Evolutionary conservation across 2,113 vertebrate species (phyloP).

Genomic region (Hiodon alosoides): DNA sequence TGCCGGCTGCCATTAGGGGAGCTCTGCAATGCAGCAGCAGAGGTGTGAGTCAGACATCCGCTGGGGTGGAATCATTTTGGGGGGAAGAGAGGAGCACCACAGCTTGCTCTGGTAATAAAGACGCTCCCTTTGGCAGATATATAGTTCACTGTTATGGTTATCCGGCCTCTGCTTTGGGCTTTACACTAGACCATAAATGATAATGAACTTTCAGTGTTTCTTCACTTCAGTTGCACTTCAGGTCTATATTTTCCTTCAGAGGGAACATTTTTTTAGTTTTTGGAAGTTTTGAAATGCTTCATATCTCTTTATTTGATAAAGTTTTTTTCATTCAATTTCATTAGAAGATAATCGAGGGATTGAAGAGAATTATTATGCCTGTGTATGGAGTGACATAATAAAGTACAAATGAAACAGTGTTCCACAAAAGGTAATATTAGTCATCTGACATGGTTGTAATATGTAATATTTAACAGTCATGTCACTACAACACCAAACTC

Average conservation of each 20-base stretch:
- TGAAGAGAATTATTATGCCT: background rate
- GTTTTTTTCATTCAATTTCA: background rate
- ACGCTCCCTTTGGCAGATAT: background rate
- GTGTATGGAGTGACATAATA: background rate
- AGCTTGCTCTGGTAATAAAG: background rate
- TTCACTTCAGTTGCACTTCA: background rate
- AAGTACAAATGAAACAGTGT: no score
- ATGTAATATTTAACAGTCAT: no score
- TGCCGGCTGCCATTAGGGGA: conserved; percentile 44
- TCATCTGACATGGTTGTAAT: no score
- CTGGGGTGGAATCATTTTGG: conserved; percentile 3
- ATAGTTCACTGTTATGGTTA: background rate
- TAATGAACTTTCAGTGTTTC: background rate
- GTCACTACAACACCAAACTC: no score
- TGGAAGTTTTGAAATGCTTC: background rate
- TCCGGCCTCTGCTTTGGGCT: background rate
- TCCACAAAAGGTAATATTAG: no score
- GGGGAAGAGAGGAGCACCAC: background rate
- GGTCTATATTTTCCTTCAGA: background rate
- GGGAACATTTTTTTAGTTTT: background rate
- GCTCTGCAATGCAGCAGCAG: conserved; percentile 65
- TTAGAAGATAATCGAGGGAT: background rate
- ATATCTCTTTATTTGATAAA: background rate
- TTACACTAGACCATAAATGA: no score
- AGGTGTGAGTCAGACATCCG: conserved; percentile 49